Percentiles rank a stretch among this genome's conserved stretches.
Conservation (phyloP, 2,797 vertebrate genomes). For the Rhynchonycteris naso region DNA sequence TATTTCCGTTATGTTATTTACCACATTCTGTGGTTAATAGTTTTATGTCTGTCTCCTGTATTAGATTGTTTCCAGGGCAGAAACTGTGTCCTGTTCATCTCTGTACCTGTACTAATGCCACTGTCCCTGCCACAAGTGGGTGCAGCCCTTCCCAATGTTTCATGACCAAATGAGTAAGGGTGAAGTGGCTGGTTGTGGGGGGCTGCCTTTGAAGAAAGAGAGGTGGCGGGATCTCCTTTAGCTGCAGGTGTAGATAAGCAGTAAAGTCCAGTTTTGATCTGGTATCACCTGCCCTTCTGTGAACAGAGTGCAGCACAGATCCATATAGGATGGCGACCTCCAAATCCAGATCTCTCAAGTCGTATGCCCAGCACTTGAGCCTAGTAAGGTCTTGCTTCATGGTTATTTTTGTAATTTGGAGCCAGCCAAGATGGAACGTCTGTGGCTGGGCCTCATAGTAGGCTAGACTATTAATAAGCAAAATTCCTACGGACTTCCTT, state of each 20-base stretch:
- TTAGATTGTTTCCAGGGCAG: neutral
- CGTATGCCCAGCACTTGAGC: neutral
- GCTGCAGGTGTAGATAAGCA: neutral
- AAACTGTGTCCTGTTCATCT: neutral
- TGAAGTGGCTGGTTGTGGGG: neutral
- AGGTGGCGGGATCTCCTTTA: neutral
- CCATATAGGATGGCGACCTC: neutral
- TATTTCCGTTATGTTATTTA: neutral
- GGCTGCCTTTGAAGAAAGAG: neutral
- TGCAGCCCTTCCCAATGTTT: neutral
- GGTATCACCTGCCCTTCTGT: neutral
- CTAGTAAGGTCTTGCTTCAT: neutral
- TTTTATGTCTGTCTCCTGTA: neutral
- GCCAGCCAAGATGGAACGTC: neutral
- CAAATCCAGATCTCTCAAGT: neutral
- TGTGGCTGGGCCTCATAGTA: neutral
- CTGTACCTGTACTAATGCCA: neutral
- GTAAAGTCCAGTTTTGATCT: neutral
- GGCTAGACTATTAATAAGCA: slow-evolving; percentile 25
- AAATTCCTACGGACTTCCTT: slow-evolving; percentile 58
- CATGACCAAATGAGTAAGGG: neutral
- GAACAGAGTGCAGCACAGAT: neutral
- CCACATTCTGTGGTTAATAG: neutral
- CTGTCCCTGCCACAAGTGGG: neutral
- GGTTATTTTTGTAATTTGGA: neutral